Evolutionary conservation across 1,140 invertebrate species (phyloP).

Genomic region (Dufourea novaeangliae): DNA sequence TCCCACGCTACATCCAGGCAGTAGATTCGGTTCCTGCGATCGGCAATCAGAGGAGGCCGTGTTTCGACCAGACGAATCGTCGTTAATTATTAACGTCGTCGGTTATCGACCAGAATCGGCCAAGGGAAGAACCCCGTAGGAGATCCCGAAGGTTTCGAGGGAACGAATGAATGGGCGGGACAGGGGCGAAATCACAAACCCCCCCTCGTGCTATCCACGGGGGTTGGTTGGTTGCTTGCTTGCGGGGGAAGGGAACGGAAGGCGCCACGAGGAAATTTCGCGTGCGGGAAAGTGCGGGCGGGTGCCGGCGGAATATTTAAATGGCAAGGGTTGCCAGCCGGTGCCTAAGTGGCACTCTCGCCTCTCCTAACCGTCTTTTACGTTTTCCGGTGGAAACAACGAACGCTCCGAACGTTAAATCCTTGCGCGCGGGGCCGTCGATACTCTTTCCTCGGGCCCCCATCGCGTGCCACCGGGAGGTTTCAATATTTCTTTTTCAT

Average conservation of each 20-base stretch:
- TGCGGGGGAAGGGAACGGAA: conserved; percentile 28
- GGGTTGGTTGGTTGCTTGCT: conserved; percentile 24
- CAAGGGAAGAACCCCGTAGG: conserved; percentile 23
- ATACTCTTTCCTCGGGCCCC: conserved; percentile 9
- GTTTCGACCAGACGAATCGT: conserved; percentile 47
- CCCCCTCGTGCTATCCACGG: background rate
- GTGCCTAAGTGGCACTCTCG: conserved; percentile 64
- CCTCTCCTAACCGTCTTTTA: conserved; percentile 67
- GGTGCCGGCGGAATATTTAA: conserved; percentile 62
- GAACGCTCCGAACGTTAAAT: conserved; percentile 49
- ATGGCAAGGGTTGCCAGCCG: conserved; percentile 66
- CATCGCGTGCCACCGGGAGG: conserved; percentile 51
- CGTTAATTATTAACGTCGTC: conserved; percentile 59
- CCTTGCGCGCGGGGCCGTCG: conserved; percentile 47
- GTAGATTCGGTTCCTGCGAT: background rate
- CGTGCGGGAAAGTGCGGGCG: conserved; percentile 63
- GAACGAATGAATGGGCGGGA: conserved; percentile 33
- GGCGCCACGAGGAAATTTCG: conserved; percentile 63
- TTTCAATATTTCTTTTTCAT: conserved; percentile 37
- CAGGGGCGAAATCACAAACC: conserved; percentile 48
- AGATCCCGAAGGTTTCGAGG: conserved; percentile 18
- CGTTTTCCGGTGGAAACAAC: conserved; percentile 67
- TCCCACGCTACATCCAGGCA: background rate
- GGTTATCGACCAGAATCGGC: conserved; percentile 53
- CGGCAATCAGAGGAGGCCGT: background rate